Conservation (phyloP, 2,888 invertebrate genomes). For the Ichneumon xanthorius region DNA sequence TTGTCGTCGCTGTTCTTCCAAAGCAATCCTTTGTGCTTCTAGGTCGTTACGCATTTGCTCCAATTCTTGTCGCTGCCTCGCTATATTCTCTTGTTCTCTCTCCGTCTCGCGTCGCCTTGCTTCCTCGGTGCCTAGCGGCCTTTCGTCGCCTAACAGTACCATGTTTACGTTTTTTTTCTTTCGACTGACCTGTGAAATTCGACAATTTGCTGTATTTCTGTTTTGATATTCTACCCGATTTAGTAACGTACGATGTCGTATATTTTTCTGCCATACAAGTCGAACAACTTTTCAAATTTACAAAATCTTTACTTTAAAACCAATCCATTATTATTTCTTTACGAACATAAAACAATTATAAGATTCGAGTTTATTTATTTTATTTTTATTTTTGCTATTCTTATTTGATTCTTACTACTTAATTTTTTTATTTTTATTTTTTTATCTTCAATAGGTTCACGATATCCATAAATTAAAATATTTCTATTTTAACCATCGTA, state of each 20-base stretch:
- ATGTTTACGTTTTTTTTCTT: neutral
- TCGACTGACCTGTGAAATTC: neutral
- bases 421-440: no score
- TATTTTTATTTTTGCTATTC: no score
- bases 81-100: neutral
- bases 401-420: no score
- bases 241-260: neutral
- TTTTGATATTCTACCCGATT: slow-evolving; percentile 10
- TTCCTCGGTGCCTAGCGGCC: neutral
- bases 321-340: neutral
- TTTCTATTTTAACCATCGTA: neutral
- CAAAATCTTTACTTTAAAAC: neutral
- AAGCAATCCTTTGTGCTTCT: neutral
- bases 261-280: neutral
- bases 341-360: neutral
- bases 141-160: neutral
- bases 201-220: slow-evolving; percentile 7
- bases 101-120: neutral
- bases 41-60: slow-evolving; percentile 1
- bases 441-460: neutral
- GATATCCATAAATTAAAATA: neutral
- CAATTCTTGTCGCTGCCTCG: slow-evolving; percentile 1
- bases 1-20: neutral
- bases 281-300: neutral
- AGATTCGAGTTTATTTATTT: no score